phyloP scores from a whole-genome alignment of 1,140 invertebrate species.

The Catajapyx aquilonaris region DNA sequence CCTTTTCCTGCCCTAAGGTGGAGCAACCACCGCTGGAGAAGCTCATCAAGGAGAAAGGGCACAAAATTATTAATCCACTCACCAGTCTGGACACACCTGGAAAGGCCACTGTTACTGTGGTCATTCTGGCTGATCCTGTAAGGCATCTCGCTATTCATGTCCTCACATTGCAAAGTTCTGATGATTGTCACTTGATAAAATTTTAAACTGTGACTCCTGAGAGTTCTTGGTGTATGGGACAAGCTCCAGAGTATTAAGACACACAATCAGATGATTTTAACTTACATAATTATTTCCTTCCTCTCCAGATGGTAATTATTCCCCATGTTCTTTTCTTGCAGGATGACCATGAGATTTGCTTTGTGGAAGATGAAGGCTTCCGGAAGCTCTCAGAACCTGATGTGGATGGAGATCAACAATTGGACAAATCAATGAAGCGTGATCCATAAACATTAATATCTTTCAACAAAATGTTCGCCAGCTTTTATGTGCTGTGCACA shows the following conservation, averaged over 20 bases:
- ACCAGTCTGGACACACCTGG: slow-evolving; percentile 85
- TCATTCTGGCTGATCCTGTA: slow-evolving; percentile 85
- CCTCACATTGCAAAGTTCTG: too few relatives aligned
- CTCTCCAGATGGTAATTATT: too few relatives aligned
- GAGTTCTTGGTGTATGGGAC: too few relatives aligned
- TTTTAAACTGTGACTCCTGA: too few relatives aligned
- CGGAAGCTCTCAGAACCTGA: slow-evolving; percentile 70
- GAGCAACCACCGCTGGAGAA: slow-evolving; percentile 52
- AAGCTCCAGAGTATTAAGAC: too few relatives aligned
- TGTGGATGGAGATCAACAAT: slow-evolving; percentile 49
- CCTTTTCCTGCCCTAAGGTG: slow-evolving; percentile 63
- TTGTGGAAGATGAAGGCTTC: slow-evolving; percentile 92
- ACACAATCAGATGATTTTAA: too few relatives aligned
- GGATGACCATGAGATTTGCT: slow-evolving; percentile 96
- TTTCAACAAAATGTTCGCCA: too few relatives aligned
- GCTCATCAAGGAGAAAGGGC: slow-evolving; percentile 43
- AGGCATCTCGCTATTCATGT: too few relatives aligned
- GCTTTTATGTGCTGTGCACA: too few relatives aligned
- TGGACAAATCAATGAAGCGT: slow-evolving; percentile 55
- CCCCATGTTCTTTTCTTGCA: slow-evolving; percentile 20
- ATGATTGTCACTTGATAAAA: too few relatives aligned
- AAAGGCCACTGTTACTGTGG: slow-evolving; percentile 85
- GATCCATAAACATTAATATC: too few relatives aligned
- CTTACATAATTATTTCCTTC: too few relatives aligned
- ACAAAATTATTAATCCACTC: slow-evolving; percentile 66